phyloP scores from a whole-genome alignment of 2,113 vertebrate species.

The Glareola pratincola region DNA sequence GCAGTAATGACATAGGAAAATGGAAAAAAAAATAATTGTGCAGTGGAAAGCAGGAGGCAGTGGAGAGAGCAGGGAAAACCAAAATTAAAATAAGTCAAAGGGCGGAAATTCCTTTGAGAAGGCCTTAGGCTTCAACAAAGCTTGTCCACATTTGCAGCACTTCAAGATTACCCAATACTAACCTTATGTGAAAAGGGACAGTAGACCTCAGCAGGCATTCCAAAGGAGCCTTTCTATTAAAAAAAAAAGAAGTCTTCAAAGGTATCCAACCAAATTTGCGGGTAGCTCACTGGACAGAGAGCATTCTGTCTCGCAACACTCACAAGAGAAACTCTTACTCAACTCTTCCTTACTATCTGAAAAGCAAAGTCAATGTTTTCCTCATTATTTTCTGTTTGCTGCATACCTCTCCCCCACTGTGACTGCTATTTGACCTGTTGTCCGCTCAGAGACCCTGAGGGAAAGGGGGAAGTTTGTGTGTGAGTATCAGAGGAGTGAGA shows the following conservation, averaged over 20 bases:
- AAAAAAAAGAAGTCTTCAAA: background rate
- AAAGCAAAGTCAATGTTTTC: slow-evolving; percentile 51
- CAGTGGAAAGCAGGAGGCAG: slow-evolving; percentile 28
- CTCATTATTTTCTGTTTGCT: slow-evolving; percentile 39
- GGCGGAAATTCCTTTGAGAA: slow-evolving; percentile 48
- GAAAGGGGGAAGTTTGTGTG: background rate
- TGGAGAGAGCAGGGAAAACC: slow-evolving; percentile 33
- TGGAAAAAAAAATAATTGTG: background rate
- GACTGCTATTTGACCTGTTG: slow-evolving; percentile 58
- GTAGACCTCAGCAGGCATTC: slow-evolving; percentile 25
- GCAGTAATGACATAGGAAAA: slow-evolving; percentile 26
- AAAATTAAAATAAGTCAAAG: slow-evolving; percentile 58
- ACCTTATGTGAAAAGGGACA: slow-evolving; percentile 1
- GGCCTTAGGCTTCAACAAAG: slow-evolving; percentile 69
- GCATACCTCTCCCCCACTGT: slow-evolving; percentile 60
- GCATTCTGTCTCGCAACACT: background rate
- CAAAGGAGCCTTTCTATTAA: background rate
- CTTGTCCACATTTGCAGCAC: slow-evolving; percentile 51
- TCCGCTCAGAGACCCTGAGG: slow-evolving; percentile 8
- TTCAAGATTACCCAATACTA: slow-evolving; percentile 35
- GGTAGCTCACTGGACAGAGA: background rate
- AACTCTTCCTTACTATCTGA: slow-evolving; percentile 31
- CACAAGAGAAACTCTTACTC: background rate
- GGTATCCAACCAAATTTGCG: background rate
- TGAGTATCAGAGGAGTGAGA: background rate